Base-by-base conservation (phyloP, 1,140 invertebrate genomes). In the Vanessa atalanta region DNA sequence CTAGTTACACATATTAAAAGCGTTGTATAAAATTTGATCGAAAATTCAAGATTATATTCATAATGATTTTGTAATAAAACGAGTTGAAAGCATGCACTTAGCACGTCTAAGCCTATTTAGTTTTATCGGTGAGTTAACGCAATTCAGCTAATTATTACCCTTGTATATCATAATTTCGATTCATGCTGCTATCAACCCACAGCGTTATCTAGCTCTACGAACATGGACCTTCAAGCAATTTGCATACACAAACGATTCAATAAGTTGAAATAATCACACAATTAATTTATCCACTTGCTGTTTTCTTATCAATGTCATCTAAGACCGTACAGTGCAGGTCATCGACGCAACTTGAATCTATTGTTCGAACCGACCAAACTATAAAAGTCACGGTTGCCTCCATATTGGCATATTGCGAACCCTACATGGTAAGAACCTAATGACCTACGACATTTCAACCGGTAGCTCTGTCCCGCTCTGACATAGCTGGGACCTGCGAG, bases 371-470 rank as follows among this genome's bases (percentile, higher is more conserved):
- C 83, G 75, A 83, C 78, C 75, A 79, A 80, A 76, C 79, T 84
- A 85, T 84, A 83, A 85, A 86, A 90, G 88, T 89, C 88, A 89
- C 86, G 85, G 85, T 79, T 81, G 81, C 80, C 85, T 84, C 89
- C 88, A 91, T 91, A 92, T 91, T 92, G 90, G 90, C 90, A 90
- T 91, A 92, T 92, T 92, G 88, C 82, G 65, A 83, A 79, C 90
- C 88, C 61, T 89, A 92, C 83, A 91, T 86, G 88, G 89, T 77
- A 67, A 68, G 87, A 83, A 92, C 90, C 90, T 92, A 90, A 91
- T 90, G 90, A 92, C 90, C 90, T 92, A 87, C 83, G 89, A 92
- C 90, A 88, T 92, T 92, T 92, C 86, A 91, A 89, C 87, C 83
- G 77, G 74, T 88, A 82, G 50, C 74, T 57, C 77, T 23, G 66